These are phyloP conservation scores for Branchinecta lindahli DNA, from an alignment of 1,140 invertebrate genomes.

Conservation along the genomic window DNA sequence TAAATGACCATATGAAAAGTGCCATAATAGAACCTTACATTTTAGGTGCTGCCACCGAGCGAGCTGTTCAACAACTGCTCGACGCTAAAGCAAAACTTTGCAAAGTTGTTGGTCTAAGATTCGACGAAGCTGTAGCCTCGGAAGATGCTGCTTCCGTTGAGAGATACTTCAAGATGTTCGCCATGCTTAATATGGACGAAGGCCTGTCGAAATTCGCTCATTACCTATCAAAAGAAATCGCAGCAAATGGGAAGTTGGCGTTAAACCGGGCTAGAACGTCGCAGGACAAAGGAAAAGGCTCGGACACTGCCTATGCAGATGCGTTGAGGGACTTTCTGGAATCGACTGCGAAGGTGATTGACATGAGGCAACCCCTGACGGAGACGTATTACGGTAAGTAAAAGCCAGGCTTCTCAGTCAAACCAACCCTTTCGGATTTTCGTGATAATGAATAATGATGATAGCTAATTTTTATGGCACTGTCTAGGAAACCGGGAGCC, in stretches of 20 bases:
- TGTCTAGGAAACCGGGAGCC: too few relatives aligned
- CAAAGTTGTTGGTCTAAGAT: constrained; percentile 56
- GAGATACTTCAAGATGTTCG: constrained; percentile 95
- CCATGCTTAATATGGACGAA: constrained; percentile 74
- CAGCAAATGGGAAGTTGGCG: neutral
- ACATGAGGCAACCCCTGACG: constrained; percentile 80
- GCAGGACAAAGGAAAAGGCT: neutral
- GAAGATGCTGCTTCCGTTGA: constrained; percentile 85
- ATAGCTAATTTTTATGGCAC: too few relatives aligned
- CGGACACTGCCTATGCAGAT: constrained; percentile 50
- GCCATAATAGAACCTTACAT: too few relatives aligned
- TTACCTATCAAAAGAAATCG: constrained; percentile 43
- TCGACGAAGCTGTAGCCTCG: constrained; percentile 77
- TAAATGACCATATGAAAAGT: too few relatives aligned
- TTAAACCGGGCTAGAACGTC: neutral
- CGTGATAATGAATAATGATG: too few relatives aligned
- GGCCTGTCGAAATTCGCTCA: constrained; percentile 81
- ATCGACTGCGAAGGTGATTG: constrained; percentile 67
- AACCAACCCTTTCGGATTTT: too few relatives aligned
- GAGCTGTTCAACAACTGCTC: constrained; percentile 53
- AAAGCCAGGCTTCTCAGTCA: neutral
- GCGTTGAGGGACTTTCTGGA: constrained; percentile 71
- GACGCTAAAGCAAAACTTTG: constrained; percentile 63
- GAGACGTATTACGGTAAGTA: constrained; percentile 74
- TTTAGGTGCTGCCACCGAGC: constrained; percentile 42